A percentile compares a stretch with the other conserved stretches of the same genome.
Evolutionary conservation across 1,140 invertebrate genomes (phyloP).

Genomic region (Anastatus disparis): DNA sequence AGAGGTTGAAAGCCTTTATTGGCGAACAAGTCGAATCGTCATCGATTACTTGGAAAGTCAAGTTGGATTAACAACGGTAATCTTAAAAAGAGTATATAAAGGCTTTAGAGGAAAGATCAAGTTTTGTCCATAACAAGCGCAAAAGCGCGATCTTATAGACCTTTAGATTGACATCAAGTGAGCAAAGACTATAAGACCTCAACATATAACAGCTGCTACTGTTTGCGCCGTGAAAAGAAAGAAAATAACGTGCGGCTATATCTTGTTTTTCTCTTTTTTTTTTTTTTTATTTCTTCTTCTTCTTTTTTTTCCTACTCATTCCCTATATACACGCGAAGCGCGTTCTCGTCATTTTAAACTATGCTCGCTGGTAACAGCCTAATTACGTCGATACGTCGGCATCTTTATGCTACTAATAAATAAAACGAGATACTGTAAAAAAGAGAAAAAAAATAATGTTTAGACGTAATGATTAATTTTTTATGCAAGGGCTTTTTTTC

Average conservation of each 20-base stretch:
- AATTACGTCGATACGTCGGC: conserved; percentile 12
- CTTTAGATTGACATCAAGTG: conserved; percentile 27
- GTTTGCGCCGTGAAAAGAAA: neutral
- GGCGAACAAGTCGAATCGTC: conserved; percentile 31
- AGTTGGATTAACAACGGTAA: conserved; percentile 51
- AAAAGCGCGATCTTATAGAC: too few species aligned
- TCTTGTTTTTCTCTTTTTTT: neutral
- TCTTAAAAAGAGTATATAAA: conserved; percentile 52
- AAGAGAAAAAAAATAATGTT: too few species aligned
- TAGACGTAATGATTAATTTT: conserved; percentile 2
- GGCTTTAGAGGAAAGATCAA: conserved; percentile 48
- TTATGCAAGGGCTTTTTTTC: too few species aligned
- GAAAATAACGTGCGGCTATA: too few species aligned
- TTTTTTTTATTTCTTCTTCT: neutral
- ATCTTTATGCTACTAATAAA: conserved; percentile 10
- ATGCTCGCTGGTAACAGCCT: conserved; percentile 11
- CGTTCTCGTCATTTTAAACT: conserved; percentile 1
- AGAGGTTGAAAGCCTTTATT: conserved; percentile 38
- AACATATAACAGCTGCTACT: neutral
- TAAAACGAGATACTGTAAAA: neutral
- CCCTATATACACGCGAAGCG: too few species aligned
- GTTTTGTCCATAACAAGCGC: conserved; percentile 54
- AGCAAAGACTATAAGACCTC: too few species aligned
- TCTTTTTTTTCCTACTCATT: neutral
- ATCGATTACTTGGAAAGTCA: conserved; percentile 46